Evolutionary conservation across 1,140 invertebrate genomes (phyloP).

Genomic region (Pteromalus puparum): DNA sequence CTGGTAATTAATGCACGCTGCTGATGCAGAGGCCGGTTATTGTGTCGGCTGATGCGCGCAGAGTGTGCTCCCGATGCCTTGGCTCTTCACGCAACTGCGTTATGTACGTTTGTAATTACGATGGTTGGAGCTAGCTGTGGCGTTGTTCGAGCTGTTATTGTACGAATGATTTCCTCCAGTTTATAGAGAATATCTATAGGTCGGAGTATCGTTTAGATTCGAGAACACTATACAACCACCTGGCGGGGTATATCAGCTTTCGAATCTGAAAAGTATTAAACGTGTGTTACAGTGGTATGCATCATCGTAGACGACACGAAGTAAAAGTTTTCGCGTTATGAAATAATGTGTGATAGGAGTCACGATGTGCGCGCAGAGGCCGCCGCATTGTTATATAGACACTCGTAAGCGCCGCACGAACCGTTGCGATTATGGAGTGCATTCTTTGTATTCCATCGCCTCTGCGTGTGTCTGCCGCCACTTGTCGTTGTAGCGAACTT

Average conservation of each 20-base stretch:
- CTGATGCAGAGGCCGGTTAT: conserved; percentile 3
- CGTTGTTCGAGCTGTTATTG: too few relatives aligned
- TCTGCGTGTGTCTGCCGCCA: conserved; percentile 16
- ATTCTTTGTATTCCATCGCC: conserved; percentile 22
- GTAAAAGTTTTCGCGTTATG: neutral
- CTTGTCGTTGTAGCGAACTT: conserved; percentile 33
- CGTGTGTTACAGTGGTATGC: neutral
- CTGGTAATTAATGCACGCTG: conserved; percentile 31
- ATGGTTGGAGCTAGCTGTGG: neutral
- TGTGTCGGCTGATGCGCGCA: conserved; percentile 18
- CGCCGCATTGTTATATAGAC: neutral
- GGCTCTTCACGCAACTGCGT: neutral
- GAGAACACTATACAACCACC: too few relatives aligned
- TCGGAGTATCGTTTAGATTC: too few relatives aligned
- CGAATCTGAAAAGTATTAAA: too few relatives aligned
- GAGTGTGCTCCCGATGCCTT: neutral
- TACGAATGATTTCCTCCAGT: too few relatives aligned
- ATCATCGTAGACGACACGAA: neutral
- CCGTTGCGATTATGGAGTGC: conserved; percentile 19
- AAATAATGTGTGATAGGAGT: conserved; percentile 5
- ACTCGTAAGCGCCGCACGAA: neutral
- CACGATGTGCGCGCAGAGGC: too few relatives aligned
- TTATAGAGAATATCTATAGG: too few relatives aligned
- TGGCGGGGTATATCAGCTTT: too few relatives aligned
- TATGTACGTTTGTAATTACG: neutral